A percentile compares a stretch with the other conserved stretches of the same genome.
Evolutionary conservation across 2,888 invertebrate genomes (phyloP).

Genomic region (Glyphotaelius pellucidus): DNA sequence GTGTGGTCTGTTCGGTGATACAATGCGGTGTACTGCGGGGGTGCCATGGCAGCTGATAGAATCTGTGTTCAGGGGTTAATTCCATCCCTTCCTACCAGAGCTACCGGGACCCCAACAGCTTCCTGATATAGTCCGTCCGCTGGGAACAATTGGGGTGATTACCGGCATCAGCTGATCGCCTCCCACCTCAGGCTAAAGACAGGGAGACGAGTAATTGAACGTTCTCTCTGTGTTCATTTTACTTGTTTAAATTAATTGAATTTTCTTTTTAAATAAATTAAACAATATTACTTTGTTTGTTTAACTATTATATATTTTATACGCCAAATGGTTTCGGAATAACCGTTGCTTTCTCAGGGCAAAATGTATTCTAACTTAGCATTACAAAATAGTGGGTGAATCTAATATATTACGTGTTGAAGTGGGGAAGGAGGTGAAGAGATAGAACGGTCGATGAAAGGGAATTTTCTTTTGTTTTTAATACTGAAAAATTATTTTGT

Average conservation of each 20-base stretch:
- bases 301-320: too few relatives aligned
- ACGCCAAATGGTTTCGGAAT: too few relatives aligned
- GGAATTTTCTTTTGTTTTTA: not conserved
- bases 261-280: not conserved
- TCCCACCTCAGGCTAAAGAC: constrained; percentile 28
- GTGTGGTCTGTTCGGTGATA: not conserved
- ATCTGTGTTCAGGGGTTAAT: constrained; percentile 31
- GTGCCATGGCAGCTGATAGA: not conserved
- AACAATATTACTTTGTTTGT: too few relatives aligned
- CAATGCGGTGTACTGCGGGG: not conserved
- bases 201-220: constrained; percentile 29
- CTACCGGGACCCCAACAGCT: not conserved
- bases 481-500: not conserved
- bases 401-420: too few relatives aligned
- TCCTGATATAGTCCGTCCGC: constrained; percentile 22
- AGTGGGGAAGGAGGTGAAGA: too few relatives aligned
- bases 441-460: too few relatives aligned
- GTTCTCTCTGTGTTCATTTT: not conserved
- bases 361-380: too few relatives aligned
- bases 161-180: constrained; percentile 29
- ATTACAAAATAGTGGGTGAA: too few relatives aligned
- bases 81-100: not conserved
- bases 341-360: too few relatives aligned
- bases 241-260: not conserved
- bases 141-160: constrained; percentile 41